Evolutionary conservation across 1,140 invertebrate genomes (phyloP), one percentile per base, ranked within the genome.

Genomic region (Pseudomyrmex dendroicus): DNA sequence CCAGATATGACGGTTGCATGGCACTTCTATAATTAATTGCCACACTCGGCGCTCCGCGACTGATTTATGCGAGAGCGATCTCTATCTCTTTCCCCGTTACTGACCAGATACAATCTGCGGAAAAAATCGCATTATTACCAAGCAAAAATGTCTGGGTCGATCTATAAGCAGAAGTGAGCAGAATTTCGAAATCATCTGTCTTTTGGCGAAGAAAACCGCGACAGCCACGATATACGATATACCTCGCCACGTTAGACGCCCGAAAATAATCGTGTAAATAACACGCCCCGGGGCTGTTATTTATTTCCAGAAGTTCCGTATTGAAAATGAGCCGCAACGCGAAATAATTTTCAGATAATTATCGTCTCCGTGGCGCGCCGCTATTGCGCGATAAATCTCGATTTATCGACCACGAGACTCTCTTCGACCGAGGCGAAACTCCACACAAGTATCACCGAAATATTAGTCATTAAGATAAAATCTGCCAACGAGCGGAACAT

Each of bases 1-100:
- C 62, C 52, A 77, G 74, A 77, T 77, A 77, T 77, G 74, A 77
- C 62, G 74, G 35, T 46, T 77, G 74, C 74, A 77, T 77, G 74
- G 74, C 74, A 77, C 74, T 77, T 77, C 63, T 67, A 67, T 77
- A 77, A 77, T 77, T 77, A 77, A 77, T 77, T 77, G 74, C 63
- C 50, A 35, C 74, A 52, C 74, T 56, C 63, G 25, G 63, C 52
- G 63, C 63, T 67, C 17, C 52, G 52, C 62, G 20, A 35, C 52
- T 77, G 74, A 77, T 67, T 67, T 77, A 77, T 77, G 74, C 74
- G 63, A 46, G 35, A 57, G 13, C 20, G 74, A 77, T 77, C 35
- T 44, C 52, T 67, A 77, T 67, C 63, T 67, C 44, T 2, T 5
- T 35, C 25, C 17, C 25, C 13, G 7, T 20, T 44, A 7, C 20